Base-by-base conservation (phyloP, 2,888 invertebrate genomes). In the Aphidoletes aphidimyza region DNA sequence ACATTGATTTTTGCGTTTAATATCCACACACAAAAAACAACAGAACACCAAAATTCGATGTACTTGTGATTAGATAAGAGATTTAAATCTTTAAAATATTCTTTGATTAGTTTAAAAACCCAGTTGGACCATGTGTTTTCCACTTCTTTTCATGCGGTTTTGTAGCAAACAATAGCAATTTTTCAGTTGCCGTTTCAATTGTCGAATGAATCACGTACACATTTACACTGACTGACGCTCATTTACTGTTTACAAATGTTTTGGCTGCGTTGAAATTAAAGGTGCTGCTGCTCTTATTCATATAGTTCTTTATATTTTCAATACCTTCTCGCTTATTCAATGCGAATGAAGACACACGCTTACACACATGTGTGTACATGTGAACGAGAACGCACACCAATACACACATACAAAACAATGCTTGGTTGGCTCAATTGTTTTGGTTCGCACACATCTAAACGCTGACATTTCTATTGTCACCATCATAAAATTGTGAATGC, bases 161-260 rank as follows among this genome's bases (percentile, higher is more conserved):
- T 69, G 34, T 30, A 11, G 5, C 17, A 69, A 14, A 69, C 34
- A 30, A 69, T 69, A 69, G 34, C 54, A 22, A 54, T 54, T 47
- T 54, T 17, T 2, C n/a, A 22, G 54, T 54, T 26, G 54, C 54
- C 54, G 54, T 54, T 34, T 34, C 26, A 30, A 30, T 69, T 30
- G 14, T 26, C 69, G 69, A 69, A 69, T 69, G 69, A 69, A 69
- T 30, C 69, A 69, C 69, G 69, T 69, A 69, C 69, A 69, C 69
- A 69, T 11, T 30, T 14, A 69, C 69, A 69, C 14, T 2, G 2
- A 30, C 26, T 11, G 69, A 69, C 34, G 69, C 69, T 54, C 69
- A 69, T 69, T 69, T 30, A 69, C 69, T 69, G 69, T 69, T 69
- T 69, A 69, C 69, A 69, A 69, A 30, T 69, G 69, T 69, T 69